These are phyloP conservation scores for Toxotes jaculatrix DNA, from an alignment of 2,113 vertebrate genomes.

Conservation along the genomic window DNA sequence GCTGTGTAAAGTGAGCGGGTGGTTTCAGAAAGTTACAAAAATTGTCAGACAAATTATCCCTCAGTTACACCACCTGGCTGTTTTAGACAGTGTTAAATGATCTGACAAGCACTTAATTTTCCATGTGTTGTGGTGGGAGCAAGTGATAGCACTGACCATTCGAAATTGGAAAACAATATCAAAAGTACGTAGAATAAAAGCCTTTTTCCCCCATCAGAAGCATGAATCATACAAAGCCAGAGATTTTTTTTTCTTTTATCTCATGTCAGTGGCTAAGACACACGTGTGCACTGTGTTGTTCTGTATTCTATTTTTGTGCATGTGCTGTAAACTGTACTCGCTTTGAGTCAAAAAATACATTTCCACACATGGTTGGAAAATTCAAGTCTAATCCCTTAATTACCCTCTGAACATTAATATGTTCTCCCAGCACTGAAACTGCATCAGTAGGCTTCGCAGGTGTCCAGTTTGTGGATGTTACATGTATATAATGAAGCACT, in stretches of 20 bases:
- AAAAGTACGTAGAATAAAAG: not conserved
- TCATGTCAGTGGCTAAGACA: not conserved
- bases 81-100: not conserved
- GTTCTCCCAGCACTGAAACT: slow-evolving; percentile 2
- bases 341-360: not conserved
- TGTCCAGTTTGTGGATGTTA: slow-evolving; percentile 31
- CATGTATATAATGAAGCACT: slow-evolving; percentile 49
- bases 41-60: not conserved
- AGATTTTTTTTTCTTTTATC: not conserved
- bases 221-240: not conserved
- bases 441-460: slow-evolving; percentile 35
- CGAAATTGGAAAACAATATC: no score
- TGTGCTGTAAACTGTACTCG: not conserved
- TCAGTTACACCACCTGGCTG: not conserved
- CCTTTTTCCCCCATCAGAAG: not conserved
- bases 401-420: slow-evolving; percentile 11
- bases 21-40: not conserved
- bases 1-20: not conserved
- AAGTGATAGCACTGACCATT: not conserved
- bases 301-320: not conserved
- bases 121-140: not conserved
- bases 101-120: not conserved
- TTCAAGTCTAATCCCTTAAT: slow-evolving; percentile 11
- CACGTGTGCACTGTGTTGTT: not conserved
- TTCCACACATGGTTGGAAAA: not conserved